A percentile compares a stretch with the other conserved stretches of the same genome.
Conservation (phyloP, 2,797 vertebrate species). For the Anabacerthia variegaticeps region DNA sequence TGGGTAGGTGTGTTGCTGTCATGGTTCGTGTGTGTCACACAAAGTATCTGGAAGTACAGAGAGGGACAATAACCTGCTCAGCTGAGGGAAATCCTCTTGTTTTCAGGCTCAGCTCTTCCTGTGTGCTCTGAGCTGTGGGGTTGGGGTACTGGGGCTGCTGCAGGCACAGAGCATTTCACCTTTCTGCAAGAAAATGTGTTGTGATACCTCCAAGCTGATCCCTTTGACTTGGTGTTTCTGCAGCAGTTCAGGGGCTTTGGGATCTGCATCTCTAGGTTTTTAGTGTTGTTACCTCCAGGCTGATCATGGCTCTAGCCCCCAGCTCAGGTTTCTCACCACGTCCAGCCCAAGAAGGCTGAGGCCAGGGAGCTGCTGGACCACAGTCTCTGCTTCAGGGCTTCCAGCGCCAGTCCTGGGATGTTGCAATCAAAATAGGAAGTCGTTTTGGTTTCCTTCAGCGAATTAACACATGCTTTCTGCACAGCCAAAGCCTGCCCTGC, state of each 20-base stretch:
- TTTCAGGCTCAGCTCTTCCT: not conserved
- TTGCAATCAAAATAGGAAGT: not conserved
- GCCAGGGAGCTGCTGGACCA: not conserved
- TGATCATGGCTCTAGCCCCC: fast-evolving
- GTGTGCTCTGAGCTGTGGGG: fast-evolving
- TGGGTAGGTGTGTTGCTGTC: not conserved
- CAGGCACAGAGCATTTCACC: not conserved
- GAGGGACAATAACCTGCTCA: fast-evolving
- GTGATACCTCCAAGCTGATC: not conserved
- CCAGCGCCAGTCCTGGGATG: not conserved
- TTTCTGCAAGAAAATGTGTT: not conserved
- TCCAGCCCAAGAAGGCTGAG: not conserved
- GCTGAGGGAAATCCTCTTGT: not conserved
- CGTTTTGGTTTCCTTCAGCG: not conserved
- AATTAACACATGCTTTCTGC: not conserved
- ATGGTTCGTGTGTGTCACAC: fast-evolving
- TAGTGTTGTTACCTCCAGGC: not conserved
- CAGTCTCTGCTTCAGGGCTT: not conserved
- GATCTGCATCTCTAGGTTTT: not conserved
- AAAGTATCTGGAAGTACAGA: not conserved
- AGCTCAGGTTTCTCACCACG: not conserved
- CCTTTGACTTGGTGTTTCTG: not conserved
- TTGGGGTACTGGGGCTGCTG: fast-evolving
- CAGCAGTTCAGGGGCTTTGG: not conserved
- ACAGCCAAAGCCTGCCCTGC: not conserved